A percentile compares a stretch with the other conserved stretches of the same genome.
These are phyloP conservation scores for Champsocephalus esox DNA, from an alignment of 2,797 vertebrate species.

Conservation along the genomic window DNA sequence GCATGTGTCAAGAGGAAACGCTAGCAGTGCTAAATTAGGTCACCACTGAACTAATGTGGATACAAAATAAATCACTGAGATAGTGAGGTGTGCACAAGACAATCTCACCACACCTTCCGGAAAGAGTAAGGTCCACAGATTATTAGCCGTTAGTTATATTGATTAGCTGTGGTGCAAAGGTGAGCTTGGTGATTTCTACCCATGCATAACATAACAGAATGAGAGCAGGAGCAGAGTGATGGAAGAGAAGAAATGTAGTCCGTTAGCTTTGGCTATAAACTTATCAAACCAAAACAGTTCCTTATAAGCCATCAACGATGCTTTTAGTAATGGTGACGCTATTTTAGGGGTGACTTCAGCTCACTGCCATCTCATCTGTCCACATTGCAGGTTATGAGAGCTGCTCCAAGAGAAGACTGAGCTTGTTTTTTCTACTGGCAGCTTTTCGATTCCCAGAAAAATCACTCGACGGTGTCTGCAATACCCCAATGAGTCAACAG, in stretches of 20 bases:
- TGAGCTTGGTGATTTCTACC: constrained; percentile 43
- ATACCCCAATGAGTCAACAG: constrained; percentile 48
- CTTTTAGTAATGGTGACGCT: constrained; percentile 31
- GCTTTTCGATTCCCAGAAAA: constrained; percentile 53
- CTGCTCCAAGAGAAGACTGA: constrained; percentile 27
- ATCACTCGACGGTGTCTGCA: constrained; percentile 40
- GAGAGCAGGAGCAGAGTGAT: constrained; percentile 24
- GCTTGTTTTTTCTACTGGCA: constrained; percentile 48
- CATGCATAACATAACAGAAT: constrained; percentile 34
- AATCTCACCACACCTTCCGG: constrained; percentile 29
- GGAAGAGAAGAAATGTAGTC: constrained; percentile 27
- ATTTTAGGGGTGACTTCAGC: constrained; percentile 38
- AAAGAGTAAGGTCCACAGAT: constrained; percentile 68
- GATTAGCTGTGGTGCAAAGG: constrained; percentile 76
- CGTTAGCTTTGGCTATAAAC: constrained; percentile 36
- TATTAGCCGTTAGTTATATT: constrained; percentile 74
- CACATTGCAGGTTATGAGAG: constrained; percentile 41
- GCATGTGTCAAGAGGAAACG: constrained; percentile 74
- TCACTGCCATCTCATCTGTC: constrained; percentile 43
- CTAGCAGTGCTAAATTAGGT: constrained; percentile 75
- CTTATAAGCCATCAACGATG: constrained; percentile 17
- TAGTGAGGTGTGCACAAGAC: constrained; percentile 59
- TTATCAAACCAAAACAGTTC: constrained; percentile 47
- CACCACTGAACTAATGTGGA: constrained; percentile 46
- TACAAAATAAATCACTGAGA: constrained; percentile 55